Conservation (phyloP, 1,140 invertebrate genomes). For the Melanaphis sacchari region DNA sequence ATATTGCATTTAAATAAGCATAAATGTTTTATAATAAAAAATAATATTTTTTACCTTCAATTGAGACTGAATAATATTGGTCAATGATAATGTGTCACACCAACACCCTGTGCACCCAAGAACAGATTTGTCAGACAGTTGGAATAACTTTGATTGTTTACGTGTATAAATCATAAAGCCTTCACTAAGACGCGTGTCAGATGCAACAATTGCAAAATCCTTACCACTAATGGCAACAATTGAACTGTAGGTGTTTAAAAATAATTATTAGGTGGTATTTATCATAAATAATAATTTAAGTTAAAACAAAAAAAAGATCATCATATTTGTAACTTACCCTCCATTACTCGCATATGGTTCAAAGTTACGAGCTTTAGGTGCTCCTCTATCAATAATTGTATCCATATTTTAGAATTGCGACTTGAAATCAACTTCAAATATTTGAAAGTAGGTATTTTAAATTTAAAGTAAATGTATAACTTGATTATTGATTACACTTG, state of each 20-base stretch:
- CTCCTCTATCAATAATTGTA: constrained; percentile 50
- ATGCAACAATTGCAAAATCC: constrained; percentile 84
- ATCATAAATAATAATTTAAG: not conserved
- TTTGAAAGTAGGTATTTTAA: not conserved
- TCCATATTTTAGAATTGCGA: not conserved
- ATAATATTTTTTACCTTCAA: constrained; percentile 72
- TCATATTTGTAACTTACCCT: constrained; percentile 14
- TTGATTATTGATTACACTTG: not conserved
- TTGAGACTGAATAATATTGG: constrained; percentile 82
- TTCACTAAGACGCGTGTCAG: constrained; percentile 91
- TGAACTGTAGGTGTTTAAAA: constrained; percentile 68
- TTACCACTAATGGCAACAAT: constrained; percentile 92
- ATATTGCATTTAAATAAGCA: not conserved
- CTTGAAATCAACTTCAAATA: not conserved
- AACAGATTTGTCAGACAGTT: constrained; percentile 81
- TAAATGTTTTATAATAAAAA: constrained; percentile 20
- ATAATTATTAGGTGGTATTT: too few species aligned
- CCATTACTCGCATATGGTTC: constrained; percentile 55
- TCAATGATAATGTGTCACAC: constrained; percentile 95
- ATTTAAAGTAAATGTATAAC: not conserved
- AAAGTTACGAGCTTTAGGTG: constrained; percentile 3
- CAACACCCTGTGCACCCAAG: constrained; percentile 93
- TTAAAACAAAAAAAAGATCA: not conserved
- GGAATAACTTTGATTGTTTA: constrained; percentile 84
- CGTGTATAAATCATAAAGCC: constrained; percentile 91